A percentile compares a stretch with the other conserved stretches of the same genome.
These are phyloP conservation scores for Neocrepidodera transversa DNA, from an alignment of 2,888 invertebrate species.

Conservation along the genomic window DNA sequence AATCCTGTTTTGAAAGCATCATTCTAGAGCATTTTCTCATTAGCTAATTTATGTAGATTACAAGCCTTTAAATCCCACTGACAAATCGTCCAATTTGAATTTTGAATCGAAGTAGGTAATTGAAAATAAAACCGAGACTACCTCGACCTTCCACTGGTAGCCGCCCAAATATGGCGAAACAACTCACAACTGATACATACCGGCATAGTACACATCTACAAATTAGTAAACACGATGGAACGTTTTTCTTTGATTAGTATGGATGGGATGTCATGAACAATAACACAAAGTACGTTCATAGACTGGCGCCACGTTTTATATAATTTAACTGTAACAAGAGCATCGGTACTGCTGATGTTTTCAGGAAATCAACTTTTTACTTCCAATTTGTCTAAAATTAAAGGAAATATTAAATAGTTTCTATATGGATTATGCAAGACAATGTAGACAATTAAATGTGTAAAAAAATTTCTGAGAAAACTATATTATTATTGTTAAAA, in stretches of 20 bases:
- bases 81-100: conserved; percentile 17
- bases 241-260: conserved; percentile 41
- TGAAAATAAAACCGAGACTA: conserved; percentile 16
- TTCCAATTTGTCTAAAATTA: not conserved
- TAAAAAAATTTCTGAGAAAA: too few relatives aligned
- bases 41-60: conserved; percentile 16
- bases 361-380: not conserved
- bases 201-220: conserved; percentile 40
- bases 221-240: conserved; percentile 43
- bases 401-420: too few relatives aligned
- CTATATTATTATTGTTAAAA: too few relatives aligned
- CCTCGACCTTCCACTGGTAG: conserved; percentile 29
- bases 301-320: conserved; percentile 38
- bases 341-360: not conserved
- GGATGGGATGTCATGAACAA: conserved; percentile 34
- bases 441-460: too few relatives aligned
- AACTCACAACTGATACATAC: conserved; percentile 35
- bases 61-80: conserved; percentile 12
- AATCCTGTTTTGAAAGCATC: too few relatives aligned
- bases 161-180: conserved; percentile 40
- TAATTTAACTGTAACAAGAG: conserved; percentile 24
- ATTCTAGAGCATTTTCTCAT: not conserved
- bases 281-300: conserved; percentile 28
- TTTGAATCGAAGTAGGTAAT: conserved; percentile 14
- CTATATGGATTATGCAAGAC: too few relatives aligned